Base-by-base conservation (phyloP, 2,888 invertebrate genomes). In the Ryuthela nishihirai region DNA sequence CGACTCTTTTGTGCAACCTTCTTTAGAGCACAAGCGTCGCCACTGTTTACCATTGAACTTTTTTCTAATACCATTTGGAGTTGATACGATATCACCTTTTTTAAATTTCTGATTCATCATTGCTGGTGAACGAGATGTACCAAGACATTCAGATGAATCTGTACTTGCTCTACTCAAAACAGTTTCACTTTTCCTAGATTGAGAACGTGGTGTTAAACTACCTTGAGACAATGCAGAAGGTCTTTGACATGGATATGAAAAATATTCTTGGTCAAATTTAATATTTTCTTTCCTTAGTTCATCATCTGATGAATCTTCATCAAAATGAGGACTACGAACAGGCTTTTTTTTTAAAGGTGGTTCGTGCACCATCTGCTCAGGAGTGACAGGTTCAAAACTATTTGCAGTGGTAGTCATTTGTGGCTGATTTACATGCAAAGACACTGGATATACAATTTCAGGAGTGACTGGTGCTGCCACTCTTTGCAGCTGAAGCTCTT, bases 31-130 rank as follows among this genome's bases (percentile, higher is more conserved):
- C 64, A 99, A 81, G 69, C 98, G 81, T 63, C 98, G 82, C 99
- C 98, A 99, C 75, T 99, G 99, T 78, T 99, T 99, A 32, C 99
- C 99, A 79, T 99, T 99, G 77, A 94, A 99, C 79, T 98, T 99
- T 79, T 99, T 99, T 12, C 97, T 81, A 69, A 99, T 94, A 65
- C 98, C 98, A 69, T 88, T 91, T 3, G 92, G 89, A 43, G 91
- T 91, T 4, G 87, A 85, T 29, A 93, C 91, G 53, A 97, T 90
- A 75, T 99, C 97, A 66, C 98, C 98, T 78, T 98, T 98, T 78
- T 92, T 91, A 78, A 91, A 93, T 76, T 91, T 92, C 78, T 91
- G 91, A 73, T 93, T 92, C 66, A 92, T 91, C 68, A 90, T 88
- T 73, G 90, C 88, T 80, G 91, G 90, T 80, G 88, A 88, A 81